These are phyloP conservation scores for Xanthia icteritia DNA, from an alignment of 2,888 invertebrate genomes.

Conservation along the genomic window DNA sequence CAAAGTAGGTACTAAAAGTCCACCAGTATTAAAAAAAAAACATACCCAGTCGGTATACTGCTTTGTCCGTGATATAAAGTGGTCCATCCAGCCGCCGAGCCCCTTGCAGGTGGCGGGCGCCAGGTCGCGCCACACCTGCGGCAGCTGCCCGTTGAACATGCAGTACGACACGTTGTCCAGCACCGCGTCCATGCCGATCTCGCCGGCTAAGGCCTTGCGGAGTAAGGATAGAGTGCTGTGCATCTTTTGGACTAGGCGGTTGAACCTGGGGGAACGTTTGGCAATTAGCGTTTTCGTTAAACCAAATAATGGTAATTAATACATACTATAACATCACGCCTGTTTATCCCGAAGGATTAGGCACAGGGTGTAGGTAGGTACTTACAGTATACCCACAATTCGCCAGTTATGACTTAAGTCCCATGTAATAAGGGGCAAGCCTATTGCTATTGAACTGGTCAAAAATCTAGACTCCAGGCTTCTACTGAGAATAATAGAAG, in stretches of 20 bases:
- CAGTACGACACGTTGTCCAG: slow-evolving; percentile 95
- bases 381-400: not conserved
- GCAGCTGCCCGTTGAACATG: slow-evolving; percentile 96
- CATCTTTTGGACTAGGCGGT: slow-evolving; percentile 93
- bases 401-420: no score
- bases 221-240: slow-evolving; percentile 92
- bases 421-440: not conserved
- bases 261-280: slow-evolving; percentile 89
- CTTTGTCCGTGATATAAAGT: slow-evolving; percentile 93
- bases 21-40: not conserved
- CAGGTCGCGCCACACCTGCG: slow-evolving; percentile 94
- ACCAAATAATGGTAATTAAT: not conserved
- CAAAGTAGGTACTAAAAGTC: not conserved
- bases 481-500: not conserved
- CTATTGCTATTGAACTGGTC: not conserved
- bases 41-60: slow-evolving; percentile 95
- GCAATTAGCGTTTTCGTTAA: not conserved
- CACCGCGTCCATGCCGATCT: slow-evolving; percentile 97
- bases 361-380: not conserved
- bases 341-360: not conserved
- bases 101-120: slow-evolving; percentile 96
- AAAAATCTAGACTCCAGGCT: no score
- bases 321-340: not conserved
- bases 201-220: slow-evolving; percentile 96
- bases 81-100: slow-evolving; percentile 97